Evolutionary conservation across 2,797 vertebrate genomes (phyloP).

Genomic region (Pseudopleuronectes americanus): DNA sequence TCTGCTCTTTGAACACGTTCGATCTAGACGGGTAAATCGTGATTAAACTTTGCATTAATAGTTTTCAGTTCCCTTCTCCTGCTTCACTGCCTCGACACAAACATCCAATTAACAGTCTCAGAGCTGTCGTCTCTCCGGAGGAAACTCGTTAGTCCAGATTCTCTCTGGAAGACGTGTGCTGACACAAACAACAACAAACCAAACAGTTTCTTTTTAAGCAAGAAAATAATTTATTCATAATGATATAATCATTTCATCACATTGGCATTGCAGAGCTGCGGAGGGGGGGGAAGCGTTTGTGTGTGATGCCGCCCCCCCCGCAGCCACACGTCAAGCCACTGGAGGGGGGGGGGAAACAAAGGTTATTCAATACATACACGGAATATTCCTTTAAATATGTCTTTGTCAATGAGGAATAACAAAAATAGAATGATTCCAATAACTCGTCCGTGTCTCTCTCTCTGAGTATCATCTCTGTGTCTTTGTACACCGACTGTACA

Average conservation of each 20-base stretch:
- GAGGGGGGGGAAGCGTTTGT: constrained; percentile 34
- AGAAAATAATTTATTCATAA: constrained; percentile 90
- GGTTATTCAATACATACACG: constrained; percentile 74
- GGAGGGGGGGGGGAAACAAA: constrained; percentile 67
- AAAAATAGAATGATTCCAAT: constrained; percentile 86
- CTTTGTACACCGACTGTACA: constrained; percentile 53
- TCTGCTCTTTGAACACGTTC: neutral
- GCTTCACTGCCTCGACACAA: too few relatives aligned
- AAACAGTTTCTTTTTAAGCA: constrained; percentile 69
- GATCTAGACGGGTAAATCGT: neutral
- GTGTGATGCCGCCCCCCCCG: constrained; percentile 43
- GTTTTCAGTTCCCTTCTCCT: too few relatives aligned
- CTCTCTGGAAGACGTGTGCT: too few relatives aligned
- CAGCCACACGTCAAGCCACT: constrained; percentile 74
- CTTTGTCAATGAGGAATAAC: constrained; percentile 80
- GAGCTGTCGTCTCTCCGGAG: neutral
- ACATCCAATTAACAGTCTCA: too few relatives aligned
- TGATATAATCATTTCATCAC: constrained; percentile 85
- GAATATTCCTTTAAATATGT: constrained; percentile 83
- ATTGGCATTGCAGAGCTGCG: constrained; percentile 77
- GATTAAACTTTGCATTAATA: constrained; percentile 17
- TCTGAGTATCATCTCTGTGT: constrained; percentile 60
- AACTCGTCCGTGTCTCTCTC: constrained; percentile 63
- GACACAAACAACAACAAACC: neutral
- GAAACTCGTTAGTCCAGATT: neutral